These are phyloP conservation scores for Tachuris rubrigastra DNA, from an alignment of 2,113 vertebrate genomes.

Conservation along the genomic window DNA sequence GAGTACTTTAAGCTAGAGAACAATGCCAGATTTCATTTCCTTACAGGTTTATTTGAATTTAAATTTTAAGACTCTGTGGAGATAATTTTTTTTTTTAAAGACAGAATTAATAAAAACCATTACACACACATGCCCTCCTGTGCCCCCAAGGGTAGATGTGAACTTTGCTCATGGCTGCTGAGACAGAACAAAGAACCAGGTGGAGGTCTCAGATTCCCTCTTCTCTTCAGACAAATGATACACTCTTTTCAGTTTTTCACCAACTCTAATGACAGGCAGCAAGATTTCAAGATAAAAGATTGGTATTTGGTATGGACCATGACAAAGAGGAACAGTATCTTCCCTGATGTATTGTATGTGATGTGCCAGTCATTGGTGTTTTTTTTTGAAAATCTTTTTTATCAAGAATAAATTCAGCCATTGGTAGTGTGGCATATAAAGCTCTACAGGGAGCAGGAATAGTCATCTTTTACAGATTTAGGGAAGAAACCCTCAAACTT, in stretches of 20 bases:
- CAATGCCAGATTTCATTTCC: not conserved
- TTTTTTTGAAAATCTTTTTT: not conserved
- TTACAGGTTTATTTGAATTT: not conserved
- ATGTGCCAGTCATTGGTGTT: not conserved
- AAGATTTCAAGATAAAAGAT: not conserved
- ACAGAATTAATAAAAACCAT: not conserved
- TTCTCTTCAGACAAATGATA: not conserved
- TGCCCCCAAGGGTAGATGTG: not conserved
- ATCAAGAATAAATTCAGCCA: constrained; percentile 16
- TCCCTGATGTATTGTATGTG: not conserved
- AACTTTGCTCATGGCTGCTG: not conserved
- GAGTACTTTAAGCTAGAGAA: not conserved
- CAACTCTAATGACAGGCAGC: not conserved
- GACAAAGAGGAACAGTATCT: not conserved
- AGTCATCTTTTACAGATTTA: not conserved
- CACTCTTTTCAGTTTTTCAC: not conserved
- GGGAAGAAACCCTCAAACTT: not conserved
- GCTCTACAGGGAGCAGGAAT: not conserved
- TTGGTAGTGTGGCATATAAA: not conserved
- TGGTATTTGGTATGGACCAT: not conserved
- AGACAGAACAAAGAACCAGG: constrained; percentile 9
- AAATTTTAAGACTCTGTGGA: not conserved
- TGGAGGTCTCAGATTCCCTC: not conserved
- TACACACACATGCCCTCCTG: not conserved
- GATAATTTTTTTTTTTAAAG: not conserved